These are phyloP conservation scores for Cephalopachus bancanus DNA, from an alignment of 2,797 vertebrate genomes.

Conservation along the genomic window DNA sequence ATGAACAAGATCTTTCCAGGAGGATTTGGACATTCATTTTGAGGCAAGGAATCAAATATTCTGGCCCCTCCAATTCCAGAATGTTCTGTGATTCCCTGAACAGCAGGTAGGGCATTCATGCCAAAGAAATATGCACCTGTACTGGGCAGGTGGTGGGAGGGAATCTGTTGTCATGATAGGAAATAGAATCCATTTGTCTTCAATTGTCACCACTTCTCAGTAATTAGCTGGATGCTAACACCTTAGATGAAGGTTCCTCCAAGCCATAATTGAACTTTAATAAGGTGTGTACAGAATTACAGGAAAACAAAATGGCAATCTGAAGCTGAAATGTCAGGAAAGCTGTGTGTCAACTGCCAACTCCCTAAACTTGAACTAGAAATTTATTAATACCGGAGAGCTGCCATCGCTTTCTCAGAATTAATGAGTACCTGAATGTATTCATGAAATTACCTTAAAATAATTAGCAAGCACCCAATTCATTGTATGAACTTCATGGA, in stretches of 20 bases:
- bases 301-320: conserved; percentile 62
- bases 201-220: conserved; percentile 69
- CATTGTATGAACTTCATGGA: background rate
- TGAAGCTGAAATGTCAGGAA: conserved; percentile 63
- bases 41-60: background rate
- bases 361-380: conserved; percentile 49
- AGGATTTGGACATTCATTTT: background rate
- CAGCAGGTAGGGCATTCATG: conserved; percentile 44
- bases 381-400: conserved; percentile 55
- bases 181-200: conserved; percentile 81
- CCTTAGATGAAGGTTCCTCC: conserved; percentile 52
- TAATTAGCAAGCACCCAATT: conserved; percentile 65
- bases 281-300: conserved; percentile 49
- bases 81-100: conserved; percentile 53
- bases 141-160: conserved; percentile 74
- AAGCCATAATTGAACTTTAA: conserved; percentile 72
- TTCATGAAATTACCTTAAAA: conserved; percentile 71
- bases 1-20: background rate
- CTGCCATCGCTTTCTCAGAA: conserved; percentile 60
- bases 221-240: conserved; percentile 76
- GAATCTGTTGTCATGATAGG: conserved; percentile 55
- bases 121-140: conserved; percentile 72
- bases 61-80: conserved; percentile 13
- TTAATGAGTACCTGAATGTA: conserved; percentile 67
- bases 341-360: conserved; percentile 30